phyloP scores from a whole-genome alignment of 2,797 vertebrate species.

The Melanotaenia parkinsoni region DNA sequence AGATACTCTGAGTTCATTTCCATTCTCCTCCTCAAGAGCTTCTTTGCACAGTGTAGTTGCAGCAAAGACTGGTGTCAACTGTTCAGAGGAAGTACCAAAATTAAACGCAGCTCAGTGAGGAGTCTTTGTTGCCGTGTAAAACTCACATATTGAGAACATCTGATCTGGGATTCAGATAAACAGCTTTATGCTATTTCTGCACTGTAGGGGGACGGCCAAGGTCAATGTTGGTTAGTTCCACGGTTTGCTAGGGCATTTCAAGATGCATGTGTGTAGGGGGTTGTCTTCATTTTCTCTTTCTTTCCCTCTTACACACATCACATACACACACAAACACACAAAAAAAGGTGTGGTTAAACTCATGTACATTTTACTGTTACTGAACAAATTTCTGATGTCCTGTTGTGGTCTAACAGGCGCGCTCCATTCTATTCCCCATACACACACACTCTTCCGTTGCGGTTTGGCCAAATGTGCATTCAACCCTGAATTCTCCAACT shows the following conservation, averaged over 20 bases:
- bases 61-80: conserved; percentile 31
- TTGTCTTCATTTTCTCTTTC: conserved; percentile 35
- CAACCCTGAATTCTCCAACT: conserved; percentile 77
- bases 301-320: conserved; percentile 37
- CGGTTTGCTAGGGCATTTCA: conserved; percentile 28
- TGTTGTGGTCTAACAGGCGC: conserved; percentile 82
- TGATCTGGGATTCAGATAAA: conserved; percentile 75
- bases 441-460: conserved; percentile 78
- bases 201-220: conserved; percentile 39
- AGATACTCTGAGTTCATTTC: conserved; percentile 36
- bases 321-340: conserved; percentile 46
- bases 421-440: conserved; percentile 73
- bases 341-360: conserved; percentile 78
- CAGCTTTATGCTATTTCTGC: conserved; percentile 53
- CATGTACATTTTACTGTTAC: conserved; percentile 75
- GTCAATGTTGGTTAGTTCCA: conserved; percentile 51
- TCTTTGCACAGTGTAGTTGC: conserved; percentile 32
- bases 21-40: conserved; percentile 29
- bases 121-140: conserved; percentile 33
- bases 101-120: conserved; percentile 56
- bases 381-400: conserved; percentile 82
- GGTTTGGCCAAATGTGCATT: conserved; percentile 76
- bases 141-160: conserved; percentile 38
- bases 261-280: conserved; percentile 30
- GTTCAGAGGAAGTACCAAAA: conserved; percentile 75